These are phyloP conservation scores for Fulmarus glacialis DNA, from an alignment of 2,113 vertebrate species.

Conservation along the genomic window DNA sequence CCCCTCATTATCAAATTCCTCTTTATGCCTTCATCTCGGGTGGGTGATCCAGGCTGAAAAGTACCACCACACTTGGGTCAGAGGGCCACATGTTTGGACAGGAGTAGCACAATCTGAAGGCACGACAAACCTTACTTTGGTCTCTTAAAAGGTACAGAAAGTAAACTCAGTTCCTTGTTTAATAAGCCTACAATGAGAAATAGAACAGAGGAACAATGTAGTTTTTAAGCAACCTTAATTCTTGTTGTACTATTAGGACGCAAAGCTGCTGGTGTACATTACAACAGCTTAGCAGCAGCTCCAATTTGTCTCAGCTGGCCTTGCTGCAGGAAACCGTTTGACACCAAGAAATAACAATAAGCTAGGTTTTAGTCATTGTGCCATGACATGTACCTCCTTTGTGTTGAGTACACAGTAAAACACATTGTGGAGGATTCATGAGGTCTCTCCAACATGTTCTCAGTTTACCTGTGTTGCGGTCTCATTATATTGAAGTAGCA, in stretches of 20 bases:
- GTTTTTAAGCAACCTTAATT: not conserved
- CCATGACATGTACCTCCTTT: not conserved
- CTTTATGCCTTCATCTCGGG: not conserved
- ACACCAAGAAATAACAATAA: not conserved
- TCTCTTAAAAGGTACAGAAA: not conserved
- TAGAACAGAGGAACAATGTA: not conserved
- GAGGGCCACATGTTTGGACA: not conserved
- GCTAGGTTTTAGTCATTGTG: not conserved
- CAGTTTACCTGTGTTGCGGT: not conserved
- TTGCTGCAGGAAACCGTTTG: not conserved
- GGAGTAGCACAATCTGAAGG: not conserved
- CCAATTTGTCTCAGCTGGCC: not conserved
- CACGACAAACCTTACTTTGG: not conserved
- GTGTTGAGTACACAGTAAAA: not conserved
- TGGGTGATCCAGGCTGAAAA: not conserved
- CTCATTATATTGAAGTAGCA: not conserved
- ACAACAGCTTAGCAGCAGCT: not conserved
- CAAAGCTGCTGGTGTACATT: not conserved
- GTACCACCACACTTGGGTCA: not conserved
- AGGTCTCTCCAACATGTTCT: not conserved
- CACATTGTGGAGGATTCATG: not conserved
- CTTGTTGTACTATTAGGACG: not conserved
- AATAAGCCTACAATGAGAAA: not conserved
- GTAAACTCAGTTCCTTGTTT: not conserved
- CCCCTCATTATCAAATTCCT: not conserved